Base-by-base conservation (phyloP, 2,113 vertebrate genomes). In the Grantiella picta region DNA sequence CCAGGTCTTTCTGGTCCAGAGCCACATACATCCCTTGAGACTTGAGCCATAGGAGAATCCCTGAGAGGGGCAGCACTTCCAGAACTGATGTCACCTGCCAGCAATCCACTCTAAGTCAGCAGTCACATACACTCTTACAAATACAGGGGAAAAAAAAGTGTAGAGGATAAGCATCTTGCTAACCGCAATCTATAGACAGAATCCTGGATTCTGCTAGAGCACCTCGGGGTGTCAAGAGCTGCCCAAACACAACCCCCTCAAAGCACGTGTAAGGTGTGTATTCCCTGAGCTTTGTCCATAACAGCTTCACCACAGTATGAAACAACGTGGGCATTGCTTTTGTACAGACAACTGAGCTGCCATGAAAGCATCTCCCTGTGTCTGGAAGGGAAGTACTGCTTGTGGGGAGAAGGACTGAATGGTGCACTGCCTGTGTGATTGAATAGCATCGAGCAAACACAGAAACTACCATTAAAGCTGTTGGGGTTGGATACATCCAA, bases 21-120 rank as follows among this genome's bases (percentile, higher is more conserved):
- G 77, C 35, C 68, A 40, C 50, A 7, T 11, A 3, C 2, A 21
- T 15, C 35, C 56, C 70, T 28, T 50, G 50, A 35, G 33, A 7
- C 35, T 6, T 12, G 28, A 57, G 52, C 38, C 45, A 18, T 0
- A 31, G 78, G 19, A 82, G 45, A 49, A 76, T n/a, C 53, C 66
- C 52, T 70, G 25, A 12, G 4, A 20, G 28, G 80, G 81, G 33
- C 72, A 70, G 57, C 35, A 82, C 13, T 15, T 87, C 61, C 25
- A 82, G n/a, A 59, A 20, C 15, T 56, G 61, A 85, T 89, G 78
- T 16, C 66, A 87, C 68, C 84, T 80, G 65, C 35, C 5, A 36
- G 75, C 82, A 66, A 90, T 66, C 75, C 66, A 54, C 87, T 90
- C 66, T 45, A 94, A 96, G 86, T 84, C 94, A 92, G 84, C 63